Base-by-base conservation (phyloP, 2,797 vertebrate genomes). In the Limosa lapponica region DNA sequence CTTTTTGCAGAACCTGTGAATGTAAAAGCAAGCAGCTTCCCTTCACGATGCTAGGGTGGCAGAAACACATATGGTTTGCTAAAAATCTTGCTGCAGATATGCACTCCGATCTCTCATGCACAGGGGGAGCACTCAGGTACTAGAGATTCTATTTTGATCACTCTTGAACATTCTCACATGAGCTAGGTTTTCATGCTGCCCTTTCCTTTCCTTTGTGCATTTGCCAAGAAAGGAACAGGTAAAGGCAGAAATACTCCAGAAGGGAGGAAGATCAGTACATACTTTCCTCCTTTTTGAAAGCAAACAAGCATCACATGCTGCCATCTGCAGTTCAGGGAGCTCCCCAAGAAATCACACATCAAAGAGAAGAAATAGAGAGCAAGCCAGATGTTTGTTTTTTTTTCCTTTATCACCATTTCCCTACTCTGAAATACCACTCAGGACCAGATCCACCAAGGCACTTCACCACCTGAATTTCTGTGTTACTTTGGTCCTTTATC, bases 311-410 rank as follows among this genome's bases (percentile, higher is more conserved):
- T 87, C 89, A 59, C 67, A 73, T 95, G 87, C 95, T 96, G 94
- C 93, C 93, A 93, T 49, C 95, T 96, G 81, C 93, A 96, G 95
- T 92, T 82, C 93, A 96, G 32, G n/a, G 4, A 82, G 79, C 48
- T 91, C 48, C 55, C 57, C 30, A 48, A 67, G 78, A 93, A 85
- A 75, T 6, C 48, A 73, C 23, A 15, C 7, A 43, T 23, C 73
- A 75, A 83, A 90, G 52, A 11, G 17, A 54, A 72, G 23, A 39
- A 87, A 90, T 1, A 71, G 13, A 89, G 27, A 70, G 22, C 36
- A 91, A 66, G 25, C 11, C 34, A 84, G 48, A n/a, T 36, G 15
- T 0, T 22, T 62, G 44, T 52, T 48, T 36, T 22, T 62, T 57
- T 57, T 37, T 6, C 18, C 41, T 81, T 87, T 69, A 72, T 55